Evolutionary conservation across 1,140 invertebrate species (phyloP).

Genomic region (Bombus impatiens): DNA sequence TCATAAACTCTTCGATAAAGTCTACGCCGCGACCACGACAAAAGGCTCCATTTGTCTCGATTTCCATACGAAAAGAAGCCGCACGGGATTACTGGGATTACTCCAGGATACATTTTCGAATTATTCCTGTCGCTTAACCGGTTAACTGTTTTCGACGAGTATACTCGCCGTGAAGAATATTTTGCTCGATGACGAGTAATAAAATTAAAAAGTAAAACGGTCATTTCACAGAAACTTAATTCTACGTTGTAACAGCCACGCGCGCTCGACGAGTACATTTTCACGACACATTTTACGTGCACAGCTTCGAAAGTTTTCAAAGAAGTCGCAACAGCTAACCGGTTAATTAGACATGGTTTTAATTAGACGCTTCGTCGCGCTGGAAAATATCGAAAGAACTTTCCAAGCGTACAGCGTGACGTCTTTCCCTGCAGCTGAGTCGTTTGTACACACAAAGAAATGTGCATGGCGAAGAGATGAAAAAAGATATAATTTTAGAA

Average conservation of each 20-base stretch:
- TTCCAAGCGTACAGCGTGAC: not conserved
- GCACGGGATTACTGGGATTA: too few species aligned
- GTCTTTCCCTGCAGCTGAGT: not conserved
- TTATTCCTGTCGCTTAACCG: not conserved
- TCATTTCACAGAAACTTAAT: too few species aligned
- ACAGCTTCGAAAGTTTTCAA: too few species aligned
- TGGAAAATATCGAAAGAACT: not conserved
- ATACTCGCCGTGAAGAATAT: too few species aligned
- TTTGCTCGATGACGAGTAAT: too few species aligned
- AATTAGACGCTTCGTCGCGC: not conserved
- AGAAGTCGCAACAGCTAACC: too few species aligned
- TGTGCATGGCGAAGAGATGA: not conserved
- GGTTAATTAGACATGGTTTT: not conserved
- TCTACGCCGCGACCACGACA: slow-evolving; percentile 17
- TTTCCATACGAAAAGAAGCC: slow-evolving; percentile 28
- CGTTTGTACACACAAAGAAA: not conserved
- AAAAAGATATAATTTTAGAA: slow-evolving; percentile 53
- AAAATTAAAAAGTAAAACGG: too few species aligned
- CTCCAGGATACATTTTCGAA: not conserved
- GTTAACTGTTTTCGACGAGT: too few species aligned
- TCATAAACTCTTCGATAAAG: slow-evolving; percentile 47
- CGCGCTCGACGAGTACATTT: too few species aligned
- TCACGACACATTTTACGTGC: too few species aligned
- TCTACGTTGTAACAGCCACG: too few species aligned
- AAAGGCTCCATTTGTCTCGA: slow-evolving; percentile 18